A percentile compares a stretch with the other conserved stretches of the same genome.
These are phyloP conservation scores for Chaetops frenatus DNA, from an alignment of 2,113 vertebrate genomes.

Conservation along the genomic window DNA sequence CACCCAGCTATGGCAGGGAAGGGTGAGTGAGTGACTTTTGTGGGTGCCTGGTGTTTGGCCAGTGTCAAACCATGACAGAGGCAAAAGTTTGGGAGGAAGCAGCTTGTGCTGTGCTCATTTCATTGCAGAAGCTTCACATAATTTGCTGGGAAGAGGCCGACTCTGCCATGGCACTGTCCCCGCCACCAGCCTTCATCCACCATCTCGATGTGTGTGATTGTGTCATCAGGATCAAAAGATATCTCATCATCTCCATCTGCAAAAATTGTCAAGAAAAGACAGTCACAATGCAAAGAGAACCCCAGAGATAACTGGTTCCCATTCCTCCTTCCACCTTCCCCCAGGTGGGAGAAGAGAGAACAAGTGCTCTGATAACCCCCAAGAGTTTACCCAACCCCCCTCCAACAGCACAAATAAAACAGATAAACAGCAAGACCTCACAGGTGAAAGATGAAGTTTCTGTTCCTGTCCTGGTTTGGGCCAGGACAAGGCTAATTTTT, in stretches of 20 bases:
- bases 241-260: slow-evolving; percentile 90
- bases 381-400: not conserved
- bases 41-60: not conserved
- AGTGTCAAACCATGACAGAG: not conserved
- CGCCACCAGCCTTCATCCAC: slow-evolving; percentile 94
- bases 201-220: slow-evolving; percentile 90
- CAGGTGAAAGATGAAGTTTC: not conserved
- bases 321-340: too few species aligned
- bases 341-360: not conserved
- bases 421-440: not conserved
- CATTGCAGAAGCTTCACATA: slow-evolving; percentile 82
- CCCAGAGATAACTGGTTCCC: not conserved
- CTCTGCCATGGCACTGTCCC: slow-evolving; percentile 76
- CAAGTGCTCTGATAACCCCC: not conserved
- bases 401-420: not conserved
- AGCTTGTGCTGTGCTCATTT: not conserved
- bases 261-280: not conserved
- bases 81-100: not conserved
- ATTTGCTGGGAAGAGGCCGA: slow-evolving; percentile 87
- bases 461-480: not conserved
- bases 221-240: slow-evolving; percentile 86
- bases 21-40: not conserved
- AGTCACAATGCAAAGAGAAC: not conserved
- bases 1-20: not conserved
- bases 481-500: not conserved